These are phyloP conservation scores for Notospermus geniculatus DNA, from an alignment of 1,140 invertebrate species.

Conservation along the genomic window DNA sequence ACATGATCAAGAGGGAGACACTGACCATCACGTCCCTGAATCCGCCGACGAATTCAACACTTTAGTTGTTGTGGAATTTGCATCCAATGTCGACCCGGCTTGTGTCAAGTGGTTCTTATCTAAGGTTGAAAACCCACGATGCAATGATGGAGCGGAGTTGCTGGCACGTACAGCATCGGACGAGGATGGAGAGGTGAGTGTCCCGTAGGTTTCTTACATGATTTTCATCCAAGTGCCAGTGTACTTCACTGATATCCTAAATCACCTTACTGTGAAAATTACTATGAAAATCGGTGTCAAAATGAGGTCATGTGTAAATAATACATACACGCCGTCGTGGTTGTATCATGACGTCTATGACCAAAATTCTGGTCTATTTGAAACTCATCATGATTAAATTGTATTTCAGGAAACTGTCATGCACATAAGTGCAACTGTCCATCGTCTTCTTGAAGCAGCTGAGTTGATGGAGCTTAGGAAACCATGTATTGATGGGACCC, in stretches of 20 bases:
- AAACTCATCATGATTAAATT: slow-evolving; percentile 21
- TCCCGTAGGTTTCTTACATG: no score
- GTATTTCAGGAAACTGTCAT: slow-evolving; percentile 61
- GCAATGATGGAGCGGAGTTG: slow-evolving; percentile 64
- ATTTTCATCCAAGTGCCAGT: no score
- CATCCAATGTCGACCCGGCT: slow-evolving; percentile 55
- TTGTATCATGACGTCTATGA: no score
- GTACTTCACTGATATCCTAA: no score
- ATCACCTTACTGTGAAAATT: no score
- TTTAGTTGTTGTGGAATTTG: slow-evolving; percentile 57
- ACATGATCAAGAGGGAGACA: no score
- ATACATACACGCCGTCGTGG: no score
- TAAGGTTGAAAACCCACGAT: slow-evolving; percentile 60
- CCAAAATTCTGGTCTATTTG: no score
- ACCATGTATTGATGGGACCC: slow-evolving; percentile 61
- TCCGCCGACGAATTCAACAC: slow-evolving; percentile 29
- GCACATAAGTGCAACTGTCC: slow-evolving; percentile 66
- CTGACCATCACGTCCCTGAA: no score
- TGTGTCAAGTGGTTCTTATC: slow-evolving; percentile 62
- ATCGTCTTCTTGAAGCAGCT: slow-evolving; percentile 68
- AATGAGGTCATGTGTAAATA: no score
- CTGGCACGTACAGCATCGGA: slow-evolving; percentile 60
- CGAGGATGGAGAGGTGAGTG: slow-evolving; percentile 48
- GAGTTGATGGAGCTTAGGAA: slow-evolving; percentile 72
- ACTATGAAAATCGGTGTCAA: no score